Percentiles rank a stretch among this genome's conserved stretches.
Conservation (phyloP, 1,140 invertebrate genomes). For the Cryptotermes secundus region DNA sequence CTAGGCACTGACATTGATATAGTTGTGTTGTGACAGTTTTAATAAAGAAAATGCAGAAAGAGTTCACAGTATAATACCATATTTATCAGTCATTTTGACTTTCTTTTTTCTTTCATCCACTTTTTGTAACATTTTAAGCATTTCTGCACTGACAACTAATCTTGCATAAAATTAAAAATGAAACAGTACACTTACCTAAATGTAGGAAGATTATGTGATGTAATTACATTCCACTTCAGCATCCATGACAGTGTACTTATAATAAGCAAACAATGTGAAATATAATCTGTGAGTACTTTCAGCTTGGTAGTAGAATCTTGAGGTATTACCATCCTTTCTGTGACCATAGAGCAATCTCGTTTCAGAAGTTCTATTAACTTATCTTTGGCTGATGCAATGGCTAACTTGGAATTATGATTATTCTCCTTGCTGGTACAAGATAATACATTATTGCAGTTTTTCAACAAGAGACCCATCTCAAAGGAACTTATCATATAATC, state of each 20-base stretch:
- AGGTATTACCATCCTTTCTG: not conserved
- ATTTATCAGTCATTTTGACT: too few relatives aligned
- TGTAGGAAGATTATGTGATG: not conserved
- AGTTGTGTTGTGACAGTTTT: too few relatives aligned
- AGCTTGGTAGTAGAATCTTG: not conserved
- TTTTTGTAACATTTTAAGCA: too few relatives aligned
- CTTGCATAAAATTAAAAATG: too few relatives aligned
- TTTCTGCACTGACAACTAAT: too few relatives aligned
- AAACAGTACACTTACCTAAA: slow-evolving; percentile 12
- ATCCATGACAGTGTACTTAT: slow-evolving; percentile 23
- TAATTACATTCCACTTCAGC: slow-evolving; percentile 2
- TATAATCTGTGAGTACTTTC: not conserved
- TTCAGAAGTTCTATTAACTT: slow-evolving; percentile 19
- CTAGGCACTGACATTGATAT: too few relatives aligned
- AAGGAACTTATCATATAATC: slow-evolving; percentile 28
- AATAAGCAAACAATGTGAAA: slow-evolving; percentile 3
- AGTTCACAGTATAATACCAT: too few relatives aligned
- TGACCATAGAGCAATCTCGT: not conserved
- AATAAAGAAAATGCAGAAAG: too few relatives aligned
- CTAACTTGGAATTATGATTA: not conserved
- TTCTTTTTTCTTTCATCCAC: too few relatives aligned
- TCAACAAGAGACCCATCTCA: slow-evolving; percentile 1
- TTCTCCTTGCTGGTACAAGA: not conserved
- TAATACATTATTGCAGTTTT: not conserved
- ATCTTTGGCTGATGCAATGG: not conserved